A percentile compares a stretch with the other conserved stretches of the same genome.
These are phyloP conservation scores for Phyllotis vaccarum DNA, from an alignment of 2,797 vertebrate genomes.

Conservation along the genomic window DNA sequence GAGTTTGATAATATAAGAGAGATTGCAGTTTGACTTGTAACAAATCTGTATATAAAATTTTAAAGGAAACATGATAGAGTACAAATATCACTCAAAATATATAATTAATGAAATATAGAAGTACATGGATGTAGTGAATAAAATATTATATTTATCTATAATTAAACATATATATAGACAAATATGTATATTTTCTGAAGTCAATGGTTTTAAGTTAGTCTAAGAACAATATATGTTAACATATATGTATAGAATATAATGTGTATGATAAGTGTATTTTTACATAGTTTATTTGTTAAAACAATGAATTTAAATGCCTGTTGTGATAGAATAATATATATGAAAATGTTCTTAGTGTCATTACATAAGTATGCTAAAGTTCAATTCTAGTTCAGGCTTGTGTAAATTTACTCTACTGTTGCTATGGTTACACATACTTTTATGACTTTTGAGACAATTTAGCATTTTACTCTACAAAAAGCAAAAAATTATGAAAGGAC, in stretches of 20 bases:
- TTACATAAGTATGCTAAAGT: background rate
- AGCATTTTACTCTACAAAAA: background rate
- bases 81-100: background rate
- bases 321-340: background rate
- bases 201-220: background rate
- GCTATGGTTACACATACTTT: background rate
- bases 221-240: slow-evolving; percentile 8
- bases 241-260: background rate
- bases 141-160: background rate
- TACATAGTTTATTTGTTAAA: background rate
- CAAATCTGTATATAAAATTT: background rate
- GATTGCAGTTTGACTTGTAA: background rate
- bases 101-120: background rate
- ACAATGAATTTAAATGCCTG: background rate
- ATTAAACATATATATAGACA: background rate
- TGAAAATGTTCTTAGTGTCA: background rate
- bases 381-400: background rate
- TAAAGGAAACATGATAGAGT: background rate
- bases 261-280: background rate
- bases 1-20: background rate
- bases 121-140: background rate
- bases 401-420: background rate
- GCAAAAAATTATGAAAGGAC: background rate
- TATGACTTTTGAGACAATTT: background rate
- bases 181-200: background rate